Base-by-base conservation (phyloP, 1,140 invertebrate genomes). In the Zaprionus capensis region DNA sequence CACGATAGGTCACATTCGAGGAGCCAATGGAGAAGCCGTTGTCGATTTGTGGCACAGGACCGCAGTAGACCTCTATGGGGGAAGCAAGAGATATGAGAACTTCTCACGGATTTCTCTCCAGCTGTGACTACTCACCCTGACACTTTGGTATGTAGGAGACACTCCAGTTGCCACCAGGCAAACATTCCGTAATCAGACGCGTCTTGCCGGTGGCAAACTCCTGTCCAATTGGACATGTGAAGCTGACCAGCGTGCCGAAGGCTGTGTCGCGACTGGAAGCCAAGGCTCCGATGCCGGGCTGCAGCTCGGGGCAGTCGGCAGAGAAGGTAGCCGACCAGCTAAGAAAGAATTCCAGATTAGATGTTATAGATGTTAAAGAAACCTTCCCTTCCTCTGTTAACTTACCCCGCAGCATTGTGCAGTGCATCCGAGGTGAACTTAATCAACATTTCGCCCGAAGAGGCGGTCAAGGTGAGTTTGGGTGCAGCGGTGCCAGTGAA, bases 1-100 rank as follows among this genome's bases (percentile, higher is more conserved):
- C 98, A 72, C 95, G 95, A 82, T 98, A 99, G 1, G 98, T 99
- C 4, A 99, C 98, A 92, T 99, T 99, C 0, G 97, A 97, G 1
- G 98, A 98, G 56, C 96, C 97, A 91, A 98, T 98, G 1, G 98
- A 99, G 92, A 99, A 99, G 55, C 98, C 98, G 92, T 99, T 99
- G 82, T 98, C 97, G 68, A 99, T 99, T 94, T 99, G 98, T 66
- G 98, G 98, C 26, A 99, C 98, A 36, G 98, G 98, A 62, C 98
- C 98, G 93, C 98, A 99, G 91, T 99, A 99, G 17, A 99, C 97
- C 94, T 98, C 98, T 97, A 94, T 28, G 93, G 77, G 55, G 26
- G 22, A 9, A 41, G 17, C 9, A 34, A 0, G 9, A 44, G 41
- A 41, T 41, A 15, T 41, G 0, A 41, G 4, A 41, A 41, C 7